Conservation (phyloP, 1,140 invertebrate genomes). For the Eubasilissa regina region DNA sequence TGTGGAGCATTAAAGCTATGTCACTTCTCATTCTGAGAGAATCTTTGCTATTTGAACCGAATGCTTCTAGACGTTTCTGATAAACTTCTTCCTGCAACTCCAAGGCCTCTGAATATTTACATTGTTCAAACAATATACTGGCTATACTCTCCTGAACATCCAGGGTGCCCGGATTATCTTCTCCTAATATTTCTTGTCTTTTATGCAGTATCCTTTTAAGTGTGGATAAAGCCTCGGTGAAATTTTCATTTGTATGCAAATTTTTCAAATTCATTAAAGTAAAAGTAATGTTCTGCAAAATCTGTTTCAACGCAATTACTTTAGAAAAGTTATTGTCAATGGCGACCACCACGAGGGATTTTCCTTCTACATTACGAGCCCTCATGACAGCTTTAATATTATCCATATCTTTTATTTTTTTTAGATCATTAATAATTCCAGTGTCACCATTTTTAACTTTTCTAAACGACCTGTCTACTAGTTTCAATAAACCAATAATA, state of each 20-base stretch:
- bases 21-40: not conserved
- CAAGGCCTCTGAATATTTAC: not conserved
- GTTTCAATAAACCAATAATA: not conserved
- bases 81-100: not conserved
- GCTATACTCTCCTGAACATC: not conserved
- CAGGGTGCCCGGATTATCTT: slow-evolving; percentile 8
- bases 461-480: too few relatives aligned
- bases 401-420: too few relatives aligned
- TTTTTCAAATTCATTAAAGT: not conserved
- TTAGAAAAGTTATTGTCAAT: slow-evolving; percentile 15
- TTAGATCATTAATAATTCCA: too few relatives aligned
- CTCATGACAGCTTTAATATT: not conserved
- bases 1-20: too few relatives aligned
- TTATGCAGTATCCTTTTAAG: not conserved
- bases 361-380: not conserved
- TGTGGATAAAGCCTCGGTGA: not conserved
- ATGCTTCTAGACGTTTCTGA: not conserved
- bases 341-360: not conserved
- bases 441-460: too few relatives aligned
- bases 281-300: not conserved
- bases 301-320: not conserved
- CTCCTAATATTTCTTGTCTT: not conserved
- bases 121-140: not conserved
- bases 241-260: not conserved
- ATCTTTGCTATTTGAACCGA: not conserved